Evolutionary conservation across 2,113 vertebrate species (phyloP), one percentile per base, ranked within the genome.

Genomic region (Carlito syrichta): DNA sequence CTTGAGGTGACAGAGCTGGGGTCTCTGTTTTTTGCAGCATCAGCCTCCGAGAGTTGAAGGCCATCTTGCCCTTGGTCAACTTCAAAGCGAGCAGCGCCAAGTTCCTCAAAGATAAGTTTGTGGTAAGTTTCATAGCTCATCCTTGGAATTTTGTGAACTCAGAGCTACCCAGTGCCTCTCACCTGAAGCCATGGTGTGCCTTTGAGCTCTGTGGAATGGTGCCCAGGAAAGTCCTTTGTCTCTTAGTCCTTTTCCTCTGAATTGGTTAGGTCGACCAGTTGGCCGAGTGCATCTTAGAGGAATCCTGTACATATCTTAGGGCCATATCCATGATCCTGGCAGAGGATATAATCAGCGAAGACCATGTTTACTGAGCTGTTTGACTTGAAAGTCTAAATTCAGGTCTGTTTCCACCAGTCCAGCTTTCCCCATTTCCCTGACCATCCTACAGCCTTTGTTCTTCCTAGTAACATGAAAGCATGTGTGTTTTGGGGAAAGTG

Each of bases 1-100:
- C 20, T 68, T 0, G 1, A 19, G 40, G 8, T 89, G 45, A 91
- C 0, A 11, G 25, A 69, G 14, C 40, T 8, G 43, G 0, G 13
- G 1, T 30, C 50, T 50, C 40, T 48, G 1, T 66, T 3, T 69
- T 2, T 30, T 97, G 45, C 97, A 99, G 99, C 96, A 99, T 99
- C 98, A 99, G 99, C 96, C 97, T 99, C 73, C 99, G 99, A 84
- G 99, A 99, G 96, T 66, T 99, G 97, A 99, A 99, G 98, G 98
- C 99, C 38, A 97, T 99, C 74, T 98, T 99, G 88, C 99, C 99
- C 22, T 98, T 99, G 97, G 98, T 99, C 60, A 99, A 99, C 99
- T 99, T 99, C 98, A 99, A 99, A 99, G 98, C 99, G 43, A 99
- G 98, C 89, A 98, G 98, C 90, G 96, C 98, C 94, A 99, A 99